phyloP scores from a whole-genome alignment of 2,113 vertebrate species.

The Petaurus breviceps region DNA sequence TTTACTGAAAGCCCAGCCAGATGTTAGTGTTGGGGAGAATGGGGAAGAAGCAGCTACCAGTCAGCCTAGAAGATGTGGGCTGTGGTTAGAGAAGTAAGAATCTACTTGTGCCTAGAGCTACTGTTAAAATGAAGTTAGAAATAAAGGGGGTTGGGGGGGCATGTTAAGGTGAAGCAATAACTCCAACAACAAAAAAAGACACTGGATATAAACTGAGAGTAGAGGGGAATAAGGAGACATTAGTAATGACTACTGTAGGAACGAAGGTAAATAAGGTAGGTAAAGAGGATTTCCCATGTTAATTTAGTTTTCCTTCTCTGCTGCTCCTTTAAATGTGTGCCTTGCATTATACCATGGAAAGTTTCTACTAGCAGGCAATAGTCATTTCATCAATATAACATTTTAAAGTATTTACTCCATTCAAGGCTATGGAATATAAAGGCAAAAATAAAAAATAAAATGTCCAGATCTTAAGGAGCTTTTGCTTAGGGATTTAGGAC shows the following conservation, averaged over 20 bases:
- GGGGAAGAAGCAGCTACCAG: conserved; percentile 26
- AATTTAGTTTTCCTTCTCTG: not conserved
- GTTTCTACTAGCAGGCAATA: conserved; percentile 41
- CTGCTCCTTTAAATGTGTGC: not conserved
- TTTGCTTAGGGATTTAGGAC: not conserved
- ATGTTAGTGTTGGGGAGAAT: conserved; percentile 48
- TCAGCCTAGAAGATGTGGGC: conserved; percentile 21
- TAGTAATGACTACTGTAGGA: not conserved
- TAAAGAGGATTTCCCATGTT: not conserved
- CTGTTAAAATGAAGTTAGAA: conserved; percentile 6
- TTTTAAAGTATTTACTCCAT: not conserved
- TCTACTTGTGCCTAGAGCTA: conserved; percentile 26
- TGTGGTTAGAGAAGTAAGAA: conserved; percentile 64
- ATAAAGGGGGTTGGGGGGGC: not conserved
- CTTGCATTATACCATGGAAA: conserved; percentile 34
- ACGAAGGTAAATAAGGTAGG: not conserved
- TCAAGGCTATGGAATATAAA: not conserved
- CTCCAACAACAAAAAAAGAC: not conserved
- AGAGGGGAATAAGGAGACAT: not conserved
- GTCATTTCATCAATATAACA: not conserved
- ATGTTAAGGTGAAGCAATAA: too few species aligned
- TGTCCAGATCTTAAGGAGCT: not conserved
- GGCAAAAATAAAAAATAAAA: not conserved
- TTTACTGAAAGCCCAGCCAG: conserved; percentile 55
- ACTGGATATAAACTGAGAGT: conserved; percentile 2